phyloP scores from a whole-genome alignment of 2,888 invertebrate genomes.

The Phyllotreta cruciferae region DNA sequence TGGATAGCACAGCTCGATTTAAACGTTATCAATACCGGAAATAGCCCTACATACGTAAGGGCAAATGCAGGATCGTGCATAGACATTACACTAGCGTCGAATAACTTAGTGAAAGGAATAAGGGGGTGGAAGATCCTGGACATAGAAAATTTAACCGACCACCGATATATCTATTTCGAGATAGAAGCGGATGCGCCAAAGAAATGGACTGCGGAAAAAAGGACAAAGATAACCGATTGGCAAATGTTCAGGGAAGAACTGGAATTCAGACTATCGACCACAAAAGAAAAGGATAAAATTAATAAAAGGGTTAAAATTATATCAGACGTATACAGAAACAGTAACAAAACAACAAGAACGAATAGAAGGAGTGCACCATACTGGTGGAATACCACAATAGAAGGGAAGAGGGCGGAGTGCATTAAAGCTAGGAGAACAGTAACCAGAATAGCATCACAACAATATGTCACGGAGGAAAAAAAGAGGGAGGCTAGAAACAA shows the following conservation, averaged over 20 bases:
- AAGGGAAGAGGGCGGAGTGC: not conserved
- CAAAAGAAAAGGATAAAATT: not conserved
- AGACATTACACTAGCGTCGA: conserved; percentile 5
- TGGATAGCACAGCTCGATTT: conserved; percentile 11
- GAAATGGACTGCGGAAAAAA: conserved; percentile 2
- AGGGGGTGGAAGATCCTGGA: conserved; percentile 4
- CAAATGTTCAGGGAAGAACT: not conserved
- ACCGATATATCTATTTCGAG: conserved; percentile 5
- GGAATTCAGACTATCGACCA: not conserved
- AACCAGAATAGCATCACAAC: not conserved
- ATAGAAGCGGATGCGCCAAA: not conserved
- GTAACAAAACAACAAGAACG: not conserved
- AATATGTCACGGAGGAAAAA: not conserved
- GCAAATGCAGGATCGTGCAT: not conserved
- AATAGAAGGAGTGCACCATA: not conserved
- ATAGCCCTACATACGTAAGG: conserved; percentile 7
- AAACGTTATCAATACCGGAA: not conserved
- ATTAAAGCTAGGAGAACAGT: not conserved
- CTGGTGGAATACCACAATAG: conserved; percentile 6
- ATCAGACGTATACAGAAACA: not conserved
- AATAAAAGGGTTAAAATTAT: not conserved
- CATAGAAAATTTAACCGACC: not conserved
- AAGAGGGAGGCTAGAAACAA: not conserved
- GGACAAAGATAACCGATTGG: not conserved
- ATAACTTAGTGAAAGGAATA: not conserved